A percentile compares a stretch with the other conserved stretches of the same genome.
These are phyloP conservation scores for Myioborus melanocephalus DNA, from an alignment of 2,797 vertebrate species.

Conservation along the genomic window DNA sequence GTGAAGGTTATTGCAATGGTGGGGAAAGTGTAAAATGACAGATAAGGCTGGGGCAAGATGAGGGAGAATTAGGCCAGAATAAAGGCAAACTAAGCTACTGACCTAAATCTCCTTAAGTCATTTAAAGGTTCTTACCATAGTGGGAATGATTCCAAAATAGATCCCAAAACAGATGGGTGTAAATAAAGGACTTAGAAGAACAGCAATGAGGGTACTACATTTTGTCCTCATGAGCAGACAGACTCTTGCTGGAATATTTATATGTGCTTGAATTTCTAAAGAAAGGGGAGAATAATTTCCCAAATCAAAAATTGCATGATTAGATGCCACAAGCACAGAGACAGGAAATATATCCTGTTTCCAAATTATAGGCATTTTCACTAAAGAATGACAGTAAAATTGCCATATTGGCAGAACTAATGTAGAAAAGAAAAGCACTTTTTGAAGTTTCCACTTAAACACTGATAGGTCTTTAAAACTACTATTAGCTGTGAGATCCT, in stretches of 20 bases:
- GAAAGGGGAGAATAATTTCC: not conserved
- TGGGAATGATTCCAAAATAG: not conserved
- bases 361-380: not conserved
- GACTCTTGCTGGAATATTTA: not conserved
- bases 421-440: not conserved
- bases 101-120: not conserved
- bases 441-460: conserved; percentile 5
- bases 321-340: not conserved
- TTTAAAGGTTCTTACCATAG: not conserved
- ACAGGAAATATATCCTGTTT: not conserved
- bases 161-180: not conserved
- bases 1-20: not conserved
- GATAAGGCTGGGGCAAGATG: not conserved
- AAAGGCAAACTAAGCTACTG: not conserved
- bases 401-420: not conserved
- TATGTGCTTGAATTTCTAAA: not conserved
- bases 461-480: not conserved
- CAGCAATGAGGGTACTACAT: not conserved
- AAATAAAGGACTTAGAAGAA: not conserved
- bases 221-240: not conserved
- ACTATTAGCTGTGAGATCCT: conserved; percentile 7
- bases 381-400: not conserved
- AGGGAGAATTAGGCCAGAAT: not conserved
- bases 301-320: not conserved
- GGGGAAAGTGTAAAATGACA: not conserved